Evolutionary conservation across 2,797 vertebrate species (phyloP).

Genomic region (Dryobates pubescens): DNA sequence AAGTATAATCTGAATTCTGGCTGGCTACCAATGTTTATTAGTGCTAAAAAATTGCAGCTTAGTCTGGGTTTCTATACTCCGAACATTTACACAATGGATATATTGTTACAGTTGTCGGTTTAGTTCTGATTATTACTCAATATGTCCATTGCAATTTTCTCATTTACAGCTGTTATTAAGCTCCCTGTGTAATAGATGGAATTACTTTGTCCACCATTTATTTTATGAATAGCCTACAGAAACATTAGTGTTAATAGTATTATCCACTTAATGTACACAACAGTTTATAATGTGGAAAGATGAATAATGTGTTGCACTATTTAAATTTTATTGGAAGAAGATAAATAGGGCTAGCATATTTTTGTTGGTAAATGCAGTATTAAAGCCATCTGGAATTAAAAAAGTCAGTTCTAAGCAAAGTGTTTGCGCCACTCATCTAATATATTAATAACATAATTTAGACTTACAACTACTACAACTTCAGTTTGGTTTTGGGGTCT

Average conservation of each 20-base stretch:
- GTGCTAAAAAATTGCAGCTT: slow-evolving; percentile 51
- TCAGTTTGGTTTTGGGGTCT: too few species aligned
- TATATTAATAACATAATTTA: not conserved
- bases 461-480: not conserved
- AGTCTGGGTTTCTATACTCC: slow-evolving; percentile 43
- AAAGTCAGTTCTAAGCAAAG: not conserved
- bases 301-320: slow-evolving; percentile 47
- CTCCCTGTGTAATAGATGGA: slow-evolving; percentile 47
- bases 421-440: not conserved
- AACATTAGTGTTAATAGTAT: slow-evolving; percentile 65
- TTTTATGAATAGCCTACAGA: slow-evolving; percentile 63
- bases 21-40: slow-evolving; percentile 1
- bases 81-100: slow-evolving; percentile 38
- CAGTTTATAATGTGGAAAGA: slow-evolving; percentile 49
- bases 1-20: slow-evolving; percentile 25
- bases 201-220: slow-evolving; percentile 59
- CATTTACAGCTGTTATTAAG: slow-evolving; percentile 63
- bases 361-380: slow-evolving; percentile 3
- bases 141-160: slow-evolving; percentile 62
- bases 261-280: slow-evolving; percentile 59
- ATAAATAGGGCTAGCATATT: slow-evolving; percentile 22
- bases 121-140: slow-evolving; percentile 70
- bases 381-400: not conserved
- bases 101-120: slow-evolving; percentile 68
- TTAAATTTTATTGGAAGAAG: slow-evolving; percentile 52